A percentile compares a stretch with the other conserved stretches of the same genome.
phyloP scores from a whole-genome alignment of 37 sponge, comb jelly and placozoan species.

The Agelas oroides region DNA sequence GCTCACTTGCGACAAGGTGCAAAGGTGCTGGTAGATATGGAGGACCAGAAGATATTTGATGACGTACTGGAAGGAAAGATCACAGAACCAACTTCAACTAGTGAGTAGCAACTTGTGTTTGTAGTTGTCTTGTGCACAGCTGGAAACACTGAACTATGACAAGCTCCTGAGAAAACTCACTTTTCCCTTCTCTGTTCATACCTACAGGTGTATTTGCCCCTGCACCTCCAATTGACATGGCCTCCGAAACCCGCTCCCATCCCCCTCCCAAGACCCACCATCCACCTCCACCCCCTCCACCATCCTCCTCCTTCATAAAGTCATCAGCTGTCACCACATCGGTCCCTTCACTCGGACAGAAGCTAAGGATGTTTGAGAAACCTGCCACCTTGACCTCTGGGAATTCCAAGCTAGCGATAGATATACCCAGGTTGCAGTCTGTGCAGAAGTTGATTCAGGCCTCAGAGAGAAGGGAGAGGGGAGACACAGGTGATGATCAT shows the following conservation, averaged over 20 bases:
- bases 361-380: conserved; percentile 50
- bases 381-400: background rate
- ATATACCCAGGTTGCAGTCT: conserved; percentile 10
- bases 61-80: conserved; percentile 56
- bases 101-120: background rate
- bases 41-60: conserved; percentile 67
- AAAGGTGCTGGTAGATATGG: conserved; percentile 63
- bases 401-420: background rate
- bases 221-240: background rate
- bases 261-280: background rate
- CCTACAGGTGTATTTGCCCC: background rate
- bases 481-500: background rate
- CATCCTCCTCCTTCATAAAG: background rate
- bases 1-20: conserved; percentile 69
- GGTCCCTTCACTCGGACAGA: background rate
- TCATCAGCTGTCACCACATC: no score
- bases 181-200: no score
- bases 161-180: no score
- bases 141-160: background rate
- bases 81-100: background rate
- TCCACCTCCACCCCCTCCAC: background rate
- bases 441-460: background rate
- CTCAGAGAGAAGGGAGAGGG: conserved; percentile 2
- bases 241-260: no score
- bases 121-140: background rate